A percentile compares a stretch with the other conserved stretches of the same genome.
Evolutionary conservation across 2,888 invertebrate genomes (phyloP).

Genomic region (Pseudococcus jackbeardsleyi): DNA sequence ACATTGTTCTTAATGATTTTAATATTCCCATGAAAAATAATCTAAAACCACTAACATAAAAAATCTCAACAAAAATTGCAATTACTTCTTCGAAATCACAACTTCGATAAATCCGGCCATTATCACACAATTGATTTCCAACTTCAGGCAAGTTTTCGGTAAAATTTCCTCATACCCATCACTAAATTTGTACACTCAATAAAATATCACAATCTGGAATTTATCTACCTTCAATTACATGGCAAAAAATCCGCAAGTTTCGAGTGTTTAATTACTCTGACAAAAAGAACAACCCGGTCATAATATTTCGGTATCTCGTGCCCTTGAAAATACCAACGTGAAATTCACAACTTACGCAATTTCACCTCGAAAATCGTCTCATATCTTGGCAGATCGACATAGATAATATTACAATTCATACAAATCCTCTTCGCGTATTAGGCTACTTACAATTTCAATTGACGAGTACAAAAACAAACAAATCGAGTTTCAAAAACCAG

Average conservation of each 20-base stretch:
- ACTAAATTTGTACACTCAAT: no score
- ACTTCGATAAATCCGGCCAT: no score
- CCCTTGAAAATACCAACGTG: constrained; percentile 2
- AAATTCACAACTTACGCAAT: constrained; percentile 4
- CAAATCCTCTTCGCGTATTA: no score
- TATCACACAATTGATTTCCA: no score
- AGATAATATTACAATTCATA: background rate
- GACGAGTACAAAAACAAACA: background rate
- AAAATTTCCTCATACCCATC: no score
- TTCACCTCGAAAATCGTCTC: constrained; percentile 8
- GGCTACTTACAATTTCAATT: background rate
- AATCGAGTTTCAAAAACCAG: background rate
- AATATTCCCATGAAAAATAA: no score
- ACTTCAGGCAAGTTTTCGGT: no score
- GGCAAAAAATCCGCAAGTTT: background rate
- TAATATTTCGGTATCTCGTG: constrained; percentile 10
- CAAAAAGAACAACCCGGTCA: background rate
- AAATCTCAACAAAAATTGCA: no score
- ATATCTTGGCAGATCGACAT: background rate
- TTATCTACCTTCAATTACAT: background rate
- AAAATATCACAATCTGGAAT: no score
- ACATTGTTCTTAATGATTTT: no score
- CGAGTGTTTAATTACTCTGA: constrained; percentile 6
- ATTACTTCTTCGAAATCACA: no score
- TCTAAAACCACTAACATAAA: no score